Percentiles rank a stretch among this genome's conserved stretches.
Evolutionary conservation across 1,140 invertebrate genomes (phyloP).

Genomic region (Tyrophagus putrescentiae): DNA sequence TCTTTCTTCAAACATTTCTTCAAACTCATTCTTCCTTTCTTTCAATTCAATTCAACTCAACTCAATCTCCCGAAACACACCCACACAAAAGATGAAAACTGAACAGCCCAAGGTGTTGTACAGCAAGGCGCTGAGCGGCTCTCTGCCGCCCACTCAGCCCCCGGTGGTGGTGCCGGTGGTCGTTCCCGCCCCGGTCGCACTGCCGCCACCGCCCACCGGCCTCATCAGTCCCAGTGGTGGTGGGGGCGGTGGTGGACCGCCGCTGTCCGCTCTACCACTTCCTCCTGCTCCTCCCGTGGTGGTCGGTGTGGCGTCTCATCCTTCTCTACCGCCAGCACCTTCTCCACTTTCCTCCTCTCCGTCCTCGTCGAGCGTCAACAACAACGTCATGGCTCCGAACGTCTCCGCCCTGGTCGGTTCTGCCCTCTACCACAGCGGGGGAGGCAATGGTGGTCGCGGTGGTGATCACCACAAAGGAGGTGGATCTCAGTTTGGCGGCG

Average conservation of each 20-base stretch:
- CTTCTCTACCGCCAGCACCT: background rate
- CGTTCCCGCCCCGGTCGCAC: too few relatives aligned
- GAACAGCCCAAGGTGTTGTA: constrained; percentile 10
- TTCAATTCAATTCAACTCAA: background rate
- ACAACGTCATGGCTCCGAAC: background rate
- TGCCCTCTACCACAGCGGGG: background rate
- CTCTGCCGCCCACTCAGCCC: background rate
- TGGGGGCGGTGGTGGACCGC: background rate
- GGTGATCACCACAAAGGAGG: background rate
- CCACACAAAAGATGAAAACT: constrained; percentile 2
- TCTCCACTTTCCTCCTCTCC: background rate
- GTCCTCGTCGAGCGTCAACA: background rate
- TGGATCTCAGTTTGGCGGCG: background rate
- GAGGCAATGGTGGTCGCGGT: background rate
- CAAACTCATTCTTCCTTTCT: background rate
- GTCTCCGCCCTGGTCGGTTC: background rate
- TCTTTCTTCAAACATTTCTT: background rate
- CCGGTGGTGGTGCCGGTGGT: background rate
- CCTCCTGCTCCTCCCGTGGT: too few relatives aligned
- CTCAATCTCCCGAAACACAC: background rate
- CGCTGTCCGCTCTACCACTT: constrained; percentile 1
- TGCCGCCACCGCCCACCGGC: too few relatives aligned
- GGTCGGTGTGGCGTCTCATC: too few relatives aligned
- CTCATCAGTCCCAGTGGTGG: background rate
- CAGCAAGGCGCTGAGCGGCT: constrained; percentile 4